Evolutionary conservation across 2,797 vertebrate species (phyloP).

Genomic region (Leuciscus waleckii): DNA sequence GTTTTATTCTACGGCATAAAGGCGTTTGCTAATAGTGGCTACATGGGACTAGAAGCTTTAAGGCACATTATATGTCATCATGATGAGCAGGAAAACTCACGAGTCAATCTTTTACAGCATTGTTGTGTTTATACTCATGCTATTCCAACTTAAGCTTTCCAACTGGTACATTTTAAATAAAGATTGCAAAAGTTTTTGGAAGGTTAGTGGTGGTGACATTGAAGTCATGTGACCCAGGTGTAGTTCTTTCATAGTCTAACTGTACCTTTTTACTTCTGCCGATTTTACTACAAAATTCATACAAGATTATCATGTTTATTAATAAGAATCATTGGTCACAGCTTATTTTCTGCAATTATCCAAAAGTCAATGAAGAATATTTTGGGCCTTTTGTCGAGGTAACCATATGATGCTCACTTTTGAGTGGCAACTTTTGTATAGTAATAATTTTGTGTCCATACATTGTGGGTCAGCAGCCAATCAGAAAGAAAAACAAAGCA

Average conservation of each 20-base stretch:
- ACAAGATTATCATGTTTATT: background rate
- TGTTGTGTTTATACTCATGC: background rate
- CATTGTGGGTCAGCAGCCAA: background rate
- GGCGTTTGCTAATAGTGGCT: background rate
- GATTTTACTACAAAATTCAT: background rate
- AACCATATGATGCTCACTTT: background rate
- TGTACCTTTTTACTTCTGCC: background rate
- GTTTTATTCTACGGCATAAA: background rate
- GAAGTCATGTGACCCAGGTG: background rate
- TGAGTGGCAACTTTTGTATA: background rate
- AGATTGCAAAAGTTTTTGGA: background rate
- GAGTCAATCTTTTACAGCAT: background rate
- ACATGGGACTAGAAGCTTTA: background rate
- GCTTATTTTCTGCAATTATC: background rate
- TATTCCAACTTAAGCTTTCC: no score
- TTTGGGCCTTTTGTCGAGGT: background rate
- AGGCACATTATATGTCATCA: background rate
- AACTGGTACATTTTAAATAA: background rate
- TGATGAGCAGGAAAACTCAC: no score
- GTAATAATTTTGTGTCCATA: background rate
- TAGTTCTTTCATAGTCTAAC: background rate
- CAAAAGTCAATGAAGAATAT: background rate
- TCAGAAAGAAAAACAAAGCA: conserved; percentile 4
- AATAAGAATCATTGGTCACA: background rate
- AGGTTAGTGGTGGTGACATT: background rate